Evolutionary conservation across 2,113 vertebrate species (phyloP).

Genomic region (Indicator maculatus): DNA sequence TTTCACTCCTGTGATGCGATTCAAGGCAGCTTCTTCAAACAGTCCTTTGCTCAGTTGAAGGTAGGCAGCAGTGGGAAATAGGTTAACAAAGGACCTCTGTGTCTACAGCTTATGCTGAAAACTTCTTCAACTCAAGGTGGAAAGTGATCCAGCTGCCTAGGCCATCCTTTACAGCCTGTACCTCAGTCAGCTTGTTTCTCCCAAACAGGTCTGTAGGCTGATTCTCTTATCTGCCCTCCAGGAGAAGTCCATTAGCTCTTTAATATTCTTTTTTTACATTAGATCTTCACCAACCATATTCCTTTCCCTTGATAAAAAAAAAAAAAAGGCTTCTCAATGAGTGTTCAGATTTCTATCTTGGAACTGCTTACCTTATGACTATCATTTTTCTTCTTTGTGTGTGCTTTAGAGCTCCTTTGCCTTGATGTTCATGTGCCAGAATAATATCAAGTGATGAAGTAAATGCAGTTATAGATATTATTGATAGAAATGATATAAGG

Average conservation of each 20-base stretch:
- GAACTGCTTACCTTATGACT: slow-evolving; percentile 19
- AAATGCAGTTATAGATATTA: slow-evolving; percentile 49
- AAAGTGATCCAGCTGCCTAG: not conserved
- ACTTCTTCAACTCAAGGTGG: not conserved
- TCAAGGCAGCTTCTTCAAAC: not conserved
- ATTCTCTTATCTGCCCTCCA: not conserved
- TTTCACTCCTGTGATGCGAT: not conserved
- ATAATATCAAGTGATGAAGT: not conserved
- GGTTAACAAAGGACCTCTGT: not conserved
- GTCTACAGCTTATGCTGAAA: not conserved
- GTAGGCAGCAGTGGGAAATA: not conserved
- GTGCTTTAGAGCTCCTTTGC: slow-evolving; percentile 15
- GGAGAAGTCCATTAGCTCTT: not conserved
- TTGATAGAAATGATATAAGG: slow-evolving; percentile 35
- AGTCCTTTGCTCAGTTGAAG: not conserved
- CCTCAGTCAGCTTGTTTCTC: not conserved
- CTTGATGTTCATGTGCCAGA: slow-evolving; percentile 2
- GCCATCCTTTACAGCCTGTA: not conserved
- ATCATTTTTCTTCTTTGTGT: slow-evolving; percentile 51
- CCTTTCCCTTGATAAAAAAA: not conserved
- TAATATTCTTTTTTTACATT: not conserved
- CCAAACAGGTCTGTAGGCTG: not conserved
- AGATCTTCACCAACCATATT: not conserved
- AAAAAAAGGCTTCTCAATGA: not conserved
- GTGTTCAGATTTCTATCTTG: not conserved